Percentiles rank a stretch among this genome's conserved stretches.
phyloP scores from a whole-genome alignment of 2,888 invertebrate genomes.

The Synanthedon vespiformis region DNA sequence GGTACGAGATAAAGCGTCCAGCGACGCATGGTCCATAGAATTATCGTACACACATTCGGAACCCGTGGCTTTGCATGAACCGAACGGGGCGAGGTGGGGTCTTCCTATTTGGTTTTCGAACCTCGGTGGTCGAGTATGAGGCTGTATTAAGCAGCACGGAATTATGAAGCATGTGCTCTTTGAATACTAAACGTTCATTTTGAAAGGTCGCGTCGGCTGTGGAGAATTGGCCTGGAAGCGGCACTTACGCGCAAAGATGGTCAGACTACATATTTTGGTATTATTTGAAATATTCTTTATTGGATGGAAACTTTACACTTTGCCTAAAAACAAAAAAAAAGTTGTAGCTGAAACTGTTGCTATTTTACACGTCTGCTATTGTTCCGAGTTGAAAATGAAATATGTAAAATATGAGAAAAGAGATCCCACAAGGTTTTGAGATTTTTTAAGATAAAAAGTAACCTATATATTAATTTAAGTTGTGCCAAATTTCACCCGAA shows the following conservation, averaged over 20 bases:
- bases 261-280: too few species aligned
- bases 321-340: too few species aligned
- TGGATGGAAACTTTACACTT: too few species aligned
- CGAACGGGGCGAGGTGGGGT: slow-evolving; percentile 18
- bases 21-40: slow-evolving; percentile 26
- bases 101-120: slow-evolving; percentile 27
- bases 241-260: slow-evolving; percentile 11
- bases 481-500: too few species aligned
- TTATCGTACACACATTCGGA: neutral
- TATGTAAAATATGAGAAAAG: too few species aligned
- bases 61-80: slow-evolving; percentile 8
- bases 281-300: too few species aligned
- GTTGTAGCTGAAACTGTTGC: too few species aligned
- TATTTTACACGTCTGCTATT: too few species aligned
- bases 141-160: slow-evolving; percentile 61
- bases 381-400: too few species aligned
- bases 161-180: slow-evolving; percentile 62
- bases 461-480: too few species aligned
- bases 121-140: slow-evolving; percentile 52
- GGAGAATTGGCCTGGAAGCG: slow-evolving; percentile 23
- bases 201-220: slow-evolving; percentile 36
- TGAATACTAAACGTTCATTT: slow-evolving; percentile 59
- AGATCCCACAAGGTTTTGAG: too few species aligned
- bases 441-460: too few species aligned
- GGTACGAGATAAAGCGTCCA: slow-evolving; percentile 49